These are phyloP conservation scores for Lophochroa leadbeateri DNA, from an alignment of 2,113 vertebrate genomes.

Conservation along the genomic window DNA sequence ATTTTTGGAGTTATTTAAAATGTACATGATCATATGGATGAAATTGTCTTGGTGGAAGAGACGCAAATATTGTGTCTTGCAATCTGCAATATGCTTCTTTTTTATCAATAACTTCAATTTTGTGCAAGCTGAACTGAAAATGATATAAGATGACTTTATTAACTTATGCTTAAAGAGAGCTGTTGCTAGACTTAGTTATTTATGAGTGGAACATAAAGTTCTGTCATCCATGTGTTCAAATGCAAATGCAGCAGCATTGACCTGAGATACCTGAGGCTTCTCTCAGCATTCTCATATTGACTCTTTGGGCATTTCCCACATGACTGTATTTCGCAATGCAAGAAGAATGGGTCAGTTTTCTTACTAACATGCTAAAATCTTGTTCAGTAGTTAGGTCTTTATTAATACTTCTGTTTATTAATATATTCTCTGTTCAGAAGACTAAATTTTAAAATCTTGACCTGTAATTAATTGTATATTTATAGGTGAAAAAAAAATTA, in stretches of 20 bases:
- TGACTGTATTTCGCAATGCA: background rate
- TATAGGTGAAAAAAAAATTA: background rate
- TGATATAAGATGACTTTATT: background rate
- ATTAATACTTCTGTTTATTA: background rate
- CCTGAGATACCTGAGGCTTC: background rate
- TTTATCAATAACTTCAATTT: background rate
- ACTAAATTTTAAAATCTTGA: background rate
- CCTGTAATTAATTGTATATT: background rate
- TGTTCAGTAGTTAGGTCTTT: background rate
- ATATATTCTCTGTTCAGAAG: background rate
- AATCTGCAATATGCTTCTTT: background rate
- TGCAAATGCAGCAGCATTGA: background rate
- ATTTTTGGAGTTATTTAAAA: background rate
- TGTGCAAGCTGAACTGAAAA: background rate
- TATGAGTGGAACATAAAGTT: background rate
- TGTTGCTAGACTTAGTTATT: background rate
- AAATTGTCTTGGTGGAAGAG: background rate
- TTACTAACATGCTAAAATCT: background rate
- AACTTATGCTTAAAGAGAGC: background rate
- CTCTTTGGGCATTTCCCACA: background rate
- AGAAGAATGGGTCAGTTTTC: background rate
- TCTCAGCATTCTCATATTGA: accelerated
- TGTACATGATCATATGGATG: background rate
- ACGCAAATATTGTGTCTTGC: background rate
- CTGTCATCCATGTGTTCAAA: background rate